Evolutionary conservation across 2,888 invertebrate genomes (phyloP).

Genomic region (Mantis religiosa): DNA sequence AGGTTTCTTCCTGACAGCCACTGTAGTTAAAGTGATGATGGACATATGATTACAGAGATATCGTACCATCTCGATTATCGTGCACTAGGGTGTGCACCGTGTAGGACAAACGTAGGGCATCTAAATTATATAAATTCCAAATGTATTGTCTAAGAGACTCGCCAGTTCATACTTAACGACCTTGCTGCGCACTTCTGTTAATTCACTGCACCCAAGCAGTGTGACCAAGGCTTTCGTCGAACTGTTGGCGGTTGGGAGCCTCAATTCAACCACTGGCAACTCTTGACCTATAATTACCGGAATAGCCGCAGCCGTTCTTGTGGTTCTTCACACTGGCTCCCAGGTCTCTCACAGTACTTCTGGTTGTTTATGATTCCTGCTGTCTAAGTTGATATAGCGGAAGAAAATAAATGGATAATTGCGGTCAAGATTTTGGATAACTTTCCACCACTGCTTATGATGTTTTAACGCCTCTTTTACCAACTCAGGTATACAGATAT

Average conservation of each 20-base stretch:
- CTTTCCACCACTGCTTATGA: too few relatives aligned
- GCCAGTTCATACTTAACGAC: not conserved
- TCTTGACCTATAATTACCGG: not conserved
- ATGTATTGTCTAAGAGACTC: not conserved
- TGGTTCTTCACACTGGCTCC: too few relatives aligned
- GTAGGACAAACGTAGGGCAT: not conserved
- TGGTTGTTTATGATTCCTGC: too few relatives aligned
- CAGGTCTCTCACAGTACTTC: too few relatives aligned
- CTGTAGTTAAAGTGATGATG: not conserved
- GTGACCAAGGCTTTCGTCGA: not conserved
- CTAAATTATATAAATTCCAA: not conserved
- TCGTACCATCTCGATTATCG: not conserved
- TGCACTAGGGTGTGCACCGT: not conserved
- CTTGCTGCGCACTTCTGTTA: not conserved
- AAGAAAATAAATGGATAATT: too few relatives aligned
- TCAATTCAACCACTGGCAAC: not conserved
- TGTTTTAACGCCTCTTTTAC: too few relatives aligned
- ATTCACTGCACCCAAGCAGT: not conserved
- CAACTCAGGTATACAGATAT: too few relatives aligned
- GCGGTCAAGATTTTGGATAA: too few relatives aligned
- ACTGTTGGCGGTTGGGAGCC: not conserved
- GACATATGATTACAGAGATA: not conserved
- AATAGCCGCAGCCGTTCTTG: not conserved
- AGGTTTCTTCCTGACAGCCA: too few relatives aligned
- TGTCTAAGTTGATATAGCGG: too few relatives aligned